Evolutionary conservation across 2,113 vertebrate species (phyloP).

Genomic region (Speoplatyrhinus poulsoni): DNA sequence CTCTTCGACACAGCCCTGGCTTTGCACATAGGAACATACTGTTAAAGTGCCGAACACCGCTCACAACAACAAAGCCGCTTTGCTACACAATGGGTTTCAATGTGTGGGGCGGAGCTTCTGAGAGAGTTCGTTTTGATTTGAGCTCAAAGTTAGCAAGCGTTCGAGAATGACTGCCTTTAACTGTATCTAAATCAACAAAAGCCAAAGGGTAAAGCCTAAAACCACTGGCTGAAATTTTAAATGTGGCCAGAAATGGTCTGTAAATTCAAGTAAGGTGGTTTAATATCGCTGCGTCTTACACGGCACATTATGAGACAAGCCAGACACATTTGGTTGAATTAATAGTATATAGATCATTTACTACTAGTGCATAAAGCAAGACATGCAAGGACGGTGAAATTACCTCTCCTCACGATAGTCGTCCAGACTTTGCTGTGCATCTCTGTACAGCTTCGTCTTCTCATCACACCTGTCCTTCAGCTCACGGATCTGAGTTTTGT

Average conservation of each 20-base stretch:
- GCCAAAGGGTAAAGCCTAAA: neutral
- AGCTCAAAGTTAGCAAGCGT: too few relatives aligned
- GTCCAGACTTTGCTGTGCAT: slow-evolving; percentile 84
- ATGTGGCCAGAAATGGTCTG: neutral
- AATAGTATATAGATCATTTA: too few relatives aligned
- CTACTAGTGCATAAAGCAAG: too few relatives aligned
- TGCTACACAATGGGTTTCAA: too few relatives aligned
- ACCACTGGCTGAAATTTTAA: neutral
- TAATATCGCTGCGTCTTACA: neutral
- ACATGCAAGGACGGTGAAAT: neutral
- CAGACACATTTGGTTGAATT: too few relatives aligned
- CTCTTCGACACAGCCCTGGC: too few relatives aligned
- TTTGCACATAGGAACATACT: too few relatives aligned
- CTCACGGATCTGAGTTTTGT: slow-evolving; percentile 94
- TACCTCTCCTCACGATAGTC: slow-evolving; percentile 93
- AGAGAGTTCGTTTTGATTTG: too few relatives aligned
- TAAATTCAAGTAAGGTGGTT: neutral
- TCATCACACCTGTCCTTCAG: slow-evolving; percentile 92
- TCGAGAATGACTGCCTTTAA: neutral
- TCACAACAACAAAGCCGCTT: too few relatives aligned
- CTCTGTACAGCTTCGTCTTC: slow-evolving; percentile 86
- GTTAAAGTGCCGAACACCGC: too few relatives aligned
- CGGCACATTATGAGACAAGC: neutral
- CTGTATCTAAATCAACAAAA: neutral
- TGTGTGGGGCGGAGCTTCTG: too few relatives aligned